Base-by-base conservation (phyloP, 1,140 invertebrate species). In the Heliothis subflexa region DNA sequence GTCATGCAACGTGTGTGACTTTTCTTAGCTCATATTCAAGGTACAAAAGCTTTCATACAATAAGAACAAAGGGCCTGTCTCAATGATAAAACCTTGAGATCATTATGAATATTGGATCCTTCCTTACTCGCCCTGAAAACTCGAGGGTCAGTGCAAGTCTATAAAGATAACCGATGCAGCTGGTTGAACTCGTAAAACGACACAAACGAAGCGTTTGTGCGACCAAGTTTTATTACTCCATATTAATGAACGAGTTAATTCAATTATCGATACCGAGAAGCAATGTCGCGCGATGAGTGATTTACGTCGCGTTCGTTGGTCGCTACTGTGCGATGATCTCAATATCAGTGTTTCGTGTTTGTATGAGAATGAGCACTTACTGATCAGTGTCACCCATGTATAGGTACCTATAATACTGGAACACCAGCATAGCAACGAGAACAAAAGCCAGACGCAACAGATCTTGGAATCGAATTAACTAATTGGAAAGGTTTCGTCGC, bases 171-270 rank as follows among this genome's bases (percentile, higher is more conserved):
- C 83, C 78, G 82, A 89, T 92, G 91, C 92, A 93, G 89, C 91
- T 94, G 92, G 81, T 79, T 80, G 80, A 84, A 86, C 86, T 91
- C 92, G 89, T 94, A 91, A 94, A 94, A 89, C 78, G 78, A 84
- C 82, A 94, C 91, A 94, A 93, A 89, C 92, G 86, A 59, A 55
- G 73, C 83, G 86, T 80, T 91, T 94, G 90, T 94, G 80, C 84
- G 82, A 80, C 82, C 83, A 80, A 81, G 85, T 90, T 94, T 94
- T 93, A 94, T 92, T 87, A 85, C 88, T 89, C 76, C 80, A 86
- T 90, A 88, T 89, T 89, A 91, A 94, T 94, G 92, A 93, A 93
- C 88, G 91, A 91, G 88, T 92, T 94, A 92, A 94, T 94, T 93
- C 89, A 92, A 94, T 93, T 92, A 93, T 93, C 89, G 86, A 88